Evolutionary conservation across 2,113 vertebrate species (phyloP).

Genomic region (Alces alces): DNA sequence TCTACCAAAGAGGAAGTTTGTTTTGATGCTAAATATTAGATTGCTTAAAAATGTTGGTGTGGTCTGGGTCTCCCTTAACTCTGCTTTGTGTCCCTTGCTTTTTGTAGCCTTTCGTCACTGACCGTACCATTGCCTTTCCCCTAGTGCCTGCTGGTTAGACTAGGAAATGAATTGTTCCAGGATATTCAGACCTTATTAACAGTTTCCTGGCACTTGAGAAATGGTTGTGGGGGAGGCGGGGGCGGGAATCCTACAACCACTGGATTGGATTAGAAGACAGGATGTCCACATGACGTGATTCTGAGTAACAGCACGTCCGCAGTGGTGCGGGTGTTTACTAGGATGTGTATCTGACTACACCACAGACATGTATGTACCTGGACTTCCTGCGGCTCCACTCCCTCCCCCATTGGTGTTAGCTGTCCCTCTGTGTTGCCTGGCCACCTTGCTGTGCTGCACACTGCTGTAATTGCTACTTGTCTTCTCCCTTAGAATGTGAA

Average conservation of each 20-base stretch:
- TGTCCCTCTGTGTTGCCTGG: background rate
- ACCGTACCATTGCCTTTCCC: background rate
- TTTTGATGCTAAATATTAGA: background rate
- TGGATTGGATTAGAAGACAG: background rate
- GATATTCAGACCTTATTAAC: background rate
- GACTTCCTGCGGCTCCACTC: background rate
- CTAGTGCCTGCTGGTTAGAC: background rate
- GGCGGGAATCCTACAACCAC: too few species aligned
- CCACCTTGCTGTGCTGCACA: background rate
- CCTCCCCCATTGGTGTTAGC: accelerated
- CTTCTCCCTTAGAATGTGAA: background rate
- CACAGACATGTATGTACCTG: background rate
- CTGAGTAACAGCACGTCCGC: accelerated
- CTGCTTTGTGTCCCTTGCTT: background rate
- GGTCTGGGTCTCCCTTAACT: background rate
- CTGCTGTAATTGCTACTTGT: background rate
- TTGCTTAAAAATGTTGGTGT: background rate
- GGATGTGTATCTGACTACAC: background rate
- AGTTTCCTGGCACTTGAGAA: background rate
- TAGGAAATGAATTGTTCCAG: background rate
- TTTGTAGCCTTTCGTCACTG: background rate
- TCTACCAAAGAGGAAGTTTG: background rate
- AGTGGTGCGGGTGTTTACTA: background rate
- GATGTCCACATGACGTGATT: background rate
- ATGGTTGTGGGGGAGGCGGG: accelerated